Evolutionary conservation across 2,113 vertebrate species (phyloP), one percentile per base, ranked within the genome.

Genomic region (Alces alces): DNA sequence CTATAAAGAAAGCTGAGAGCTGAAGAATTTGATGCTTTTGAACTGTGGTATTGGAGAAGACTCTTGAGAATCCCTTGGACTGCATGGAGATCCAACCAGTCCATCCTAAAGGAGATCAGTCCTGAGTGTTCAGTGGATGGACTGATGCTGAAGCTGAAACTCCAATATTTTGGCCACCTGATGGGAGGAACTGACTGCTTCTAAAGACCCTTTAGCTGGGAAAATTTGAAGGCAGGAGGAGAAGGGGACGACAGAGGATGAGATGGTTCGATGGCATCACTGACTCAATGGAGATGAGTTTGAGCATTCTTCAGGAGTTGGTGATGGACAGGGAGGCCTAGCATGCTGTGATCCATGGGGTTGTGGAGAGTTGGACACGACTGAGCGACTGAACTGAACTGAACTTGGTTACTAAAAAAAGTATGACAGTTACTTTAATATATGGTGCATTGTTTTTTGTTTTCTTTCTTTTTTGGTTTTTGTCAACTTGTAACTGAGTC

Each of bases 341-440:
- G n/a, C 66, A 3, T 39, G n/a, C n/a, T 70, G n/a, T 70, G 1
- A 36, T 39, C 19, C 66, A 70, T 70, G n/a, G n/a, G 19, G 10
- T 23, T 70, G 64, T 0, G 0, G 36, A 36, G 17, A 70, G n/a
- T 36, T 2, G 0, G 4, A 70, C 64, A 36, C 0, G 4, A 36
- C n/a, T 36, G 17, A 70, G n/a, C 0, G 9, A 36, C 19, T 70
- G 64, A 23, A 70, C 17, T 11, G 17, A 70, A 70, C 17, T 70
- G n/a, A 70, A 57, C 13, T 87, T 12, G 55, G 17, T 7, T 93
- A 21, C 9, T 36, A 15, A 50, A 90, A 54, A n/a, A 23, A 16
- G 7, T 27, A 78, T 28, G 30, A 52, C 11, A 73, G 28, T 61
- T 52, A 33, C 11, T 52, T 86, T 54, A 85, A 52, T 55, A 13